Conservation (phyloP, 2,797 vertebrate species). For the Dipus sagitta region DNA sequence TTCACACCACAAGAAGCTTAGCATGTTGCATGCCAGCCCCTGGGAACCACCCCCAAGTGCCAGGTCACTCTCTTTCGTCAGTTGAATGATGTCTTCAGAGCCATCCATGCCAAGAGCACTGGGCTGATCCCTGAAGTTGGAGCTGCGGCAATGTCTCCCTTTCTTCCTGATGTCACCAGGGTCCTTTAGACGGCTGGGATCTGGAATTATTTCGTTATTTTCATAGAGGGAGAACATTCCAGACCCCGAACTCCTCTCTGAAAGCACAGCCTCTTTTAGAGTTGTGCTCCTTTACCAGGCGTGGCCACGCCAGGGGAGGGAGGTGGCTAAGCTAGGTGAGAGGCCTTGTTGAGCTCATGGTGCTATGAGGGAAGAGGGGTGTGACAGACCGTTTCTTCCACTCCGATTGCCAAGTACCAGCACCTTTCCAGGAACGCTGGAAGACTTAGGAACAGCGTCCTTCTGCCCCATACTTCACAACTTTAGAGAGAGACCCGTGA, state of each 20-base stretch:
- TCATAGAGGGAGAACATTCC: not conserved
- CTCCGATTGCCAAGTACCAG: not conserved
- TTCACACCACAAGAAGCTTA: not conserved
- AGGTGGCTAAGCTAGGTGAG: not conserved
- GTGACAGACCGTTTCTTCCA: not conserved
- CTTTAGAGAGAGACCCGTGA: not conserved
- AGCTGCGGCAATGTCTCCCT: not conserved
- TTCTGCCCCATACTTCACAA: not conserved
- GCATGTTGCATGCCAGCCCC: accelerated
- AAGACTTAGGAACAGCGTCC: not conserved
- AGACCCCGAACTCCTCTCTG: not conserved
- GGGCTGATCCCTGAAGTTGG: accelerated
- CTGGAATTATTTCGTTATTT: not conserved
- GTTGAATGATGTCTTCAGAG: not conserved
- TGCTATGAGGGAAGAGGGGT: not conserved
- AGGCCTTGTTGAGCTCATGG: not conserved
- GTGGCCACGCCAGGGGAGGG: accelerated
- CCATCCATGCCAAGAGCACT: accelerated
- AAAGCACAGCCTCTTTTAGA: not conserved
- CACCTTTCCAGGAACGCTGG: not conserved
- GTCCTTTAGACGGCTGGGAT: not conserved
- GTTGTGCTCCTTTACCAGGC: not conserved
- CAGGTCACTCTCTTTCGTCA: not conserved
- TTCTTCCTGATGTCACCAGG: not conserved
- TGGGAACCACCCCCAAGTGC: accelerated